Evolutionary conservation across 2,888 invertebrate genomes (phyloP), one percentile per base, ranked within the genome.

Genomic region (Eueremaeus valkanovi): DNA sequence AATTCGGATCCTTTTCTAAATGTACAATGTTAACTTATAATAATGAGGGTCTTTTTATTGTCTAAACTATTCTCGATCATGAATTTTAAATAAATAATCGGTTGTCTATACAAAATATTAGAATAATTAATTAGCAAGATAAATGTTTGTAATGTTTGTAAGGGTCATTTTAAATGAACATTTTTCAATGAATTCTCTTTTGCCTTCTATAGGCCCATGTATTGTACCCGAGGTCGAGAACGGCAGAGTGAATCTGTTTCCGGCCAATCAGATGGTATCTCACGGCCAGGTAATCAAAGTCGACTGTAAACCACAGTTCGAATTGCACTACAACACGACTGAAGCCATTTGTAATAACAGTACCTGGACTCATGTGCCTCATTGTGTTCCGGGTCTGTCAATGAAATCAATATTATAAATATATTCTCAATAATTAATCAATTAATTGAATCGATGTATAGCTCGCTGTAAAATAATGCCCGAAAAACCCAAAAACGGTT

Each of bases 351-450:
- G 98, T 83, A 90, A 92, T 82, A 96, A 97, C 81, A 97, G 97
- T 0, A 93, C 95, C 0, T 99, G 97, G 97, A 91, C 93, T 0
- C 90, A 92, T 78, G 91, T 95, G 80, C 96, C 97, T 0, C 88
- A 90, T 75, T 89, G 89, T 90, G 92, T 78, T 88, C 97, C 81
- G 87, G 93, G 89, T 92, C 82, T 79, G 79, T 72, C 36, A 49
- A 11, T 36, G 36, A 36, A 36, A 36, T 36, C 11, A 36, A 36
- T 36, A 8, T 36, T 31, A 9, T 16, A 72, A 13, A 45, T 1
- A 21, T 73, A 31, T 13, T 49, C 18, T 58, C 24, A 33, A n/a
- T 13, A 3, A 70, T 31, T 36, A 33, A 51, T 8, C 42, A 31
- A 74, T 51, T 74, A 21, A 31, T 72, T 75, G 29, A n/a, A n/a